These are phyloP conservation scores for Sylvilagus floridanus DNA, from an alignment of 2,797 vertebrate species.

Conservation along the genomic window DNA sequence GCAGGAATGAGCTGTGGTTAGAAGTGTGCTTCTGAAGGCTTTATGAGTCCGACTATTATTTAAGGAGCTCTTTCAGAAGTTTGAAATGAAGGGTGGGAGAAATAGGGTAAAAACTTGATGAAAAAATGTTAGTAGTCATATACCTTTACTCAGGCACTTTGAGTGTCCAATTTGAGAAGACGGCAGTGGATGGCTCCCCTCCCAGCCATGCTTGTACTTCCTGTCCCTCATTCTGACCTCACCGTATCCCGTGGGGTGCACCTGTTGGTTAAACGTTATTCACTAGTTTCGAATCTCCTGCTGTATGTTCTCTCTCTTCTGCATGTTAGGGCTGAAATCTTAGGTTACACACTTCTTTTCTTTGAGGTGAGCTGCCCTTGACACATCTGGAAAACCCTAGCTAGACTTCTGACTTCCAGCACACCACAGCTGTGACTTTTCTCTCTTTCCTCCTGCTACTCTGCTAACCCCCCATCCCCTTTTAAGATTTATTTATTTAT, in stretches of 20 bases:
- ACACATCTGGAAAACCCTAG: rapidly evolving
- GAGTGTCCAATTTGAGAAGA: rapidly evolving
- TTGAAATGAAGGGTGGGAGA: background rate
- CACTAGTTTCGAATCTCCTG: no score
- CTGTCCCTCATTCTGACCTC: background rate
- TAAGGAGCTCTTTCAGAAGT: background rate
- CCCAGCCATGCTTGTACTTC: rapidly evolving
- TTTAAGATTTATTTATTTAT: no score
- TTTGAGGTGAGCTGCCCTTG: background rate
- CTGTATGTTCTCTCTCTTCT: rapidly evolving
- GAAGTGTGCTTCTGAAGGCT: background rate
- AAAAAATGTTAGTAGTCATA: background rate
- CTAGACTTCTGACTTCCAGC: no score
- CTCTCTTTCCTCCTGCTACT: background rate
- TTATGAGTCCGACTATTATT: rapidly evolving
- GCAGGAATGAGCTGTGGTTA: no score
- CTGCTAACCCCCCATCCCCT: background rate
- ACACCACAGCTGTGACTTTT: no score
- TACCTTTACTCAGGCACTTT: background rate
- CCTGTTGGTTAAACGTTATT: rapidly evolving
- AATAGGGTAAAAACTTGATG: background rate
- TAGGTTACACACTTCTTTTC: rapidly evolving
- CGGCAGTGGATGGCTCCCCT: background rate
- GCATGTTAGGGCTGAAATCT: background rate
- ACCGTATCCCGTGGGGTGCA: rapidly evolving